Evolutionary conservation across 2,797 vertebrate species (phyloP), one percentile per base, ranked within the genome.

Genomic region (Liasis olivaceus): DNA sequence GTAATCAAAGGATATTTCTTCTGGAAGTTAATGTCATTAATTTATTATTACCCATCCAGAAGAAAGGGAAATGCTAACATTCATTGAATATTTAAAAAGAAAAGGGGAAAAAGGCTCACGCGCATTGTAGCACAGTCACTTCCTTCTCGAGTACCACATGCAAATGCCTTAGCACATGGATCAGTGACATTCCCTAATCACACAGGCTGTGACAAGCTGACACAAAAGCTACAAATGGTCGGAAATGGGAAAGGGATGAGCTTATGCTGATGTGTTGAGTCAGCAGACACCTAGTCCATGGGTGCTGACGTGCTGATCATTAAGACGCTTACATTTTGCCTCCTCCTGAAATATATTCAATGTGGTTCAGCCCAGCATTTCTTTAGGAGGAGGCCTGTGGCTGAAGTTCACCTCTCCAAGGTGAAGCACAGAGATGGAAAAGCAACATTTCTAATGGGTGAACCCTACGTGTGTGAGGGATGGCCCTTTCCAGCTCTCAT

Each of bases 11-110:
- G 42, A 58, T 1, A 6, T 54, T 92, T 90, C 36, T 88, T 88
- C 93, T 56, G 69, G 91, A 90, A 77, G 56, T 31, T 72, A 42
- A 85, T 69, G 92, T 72, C 90, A 85, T 95, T 84, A 85, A 88
- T 93, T 93, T 90, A 88, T 90, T 91, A 91, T 92, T 81, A 54
- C 20, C 62, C 90, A 91, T 93, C 91, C 94, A 88, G 93, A 93
- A 93, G 93, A 92, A 93, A 0, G 72, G 87, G 85, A 93, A 92
- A 93, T 90, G 91, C 92, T 91, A 3, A 54, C 92, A 51, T 94
- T 11, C 17, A 77, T 42, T 77, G 36, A 81, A 81, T 12, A 20
- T 20, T 60, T 60, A 17, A 60, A 17, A 77, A 72, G 66, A 42
- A 42, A 22, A 3, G 3, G 17, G 7, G 15, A 6, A 4, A 17